Evolutionary conservation across 2,113 vertebrate genomes (phyloP).

Genomic region (Nerophis ophidion): DNA sequence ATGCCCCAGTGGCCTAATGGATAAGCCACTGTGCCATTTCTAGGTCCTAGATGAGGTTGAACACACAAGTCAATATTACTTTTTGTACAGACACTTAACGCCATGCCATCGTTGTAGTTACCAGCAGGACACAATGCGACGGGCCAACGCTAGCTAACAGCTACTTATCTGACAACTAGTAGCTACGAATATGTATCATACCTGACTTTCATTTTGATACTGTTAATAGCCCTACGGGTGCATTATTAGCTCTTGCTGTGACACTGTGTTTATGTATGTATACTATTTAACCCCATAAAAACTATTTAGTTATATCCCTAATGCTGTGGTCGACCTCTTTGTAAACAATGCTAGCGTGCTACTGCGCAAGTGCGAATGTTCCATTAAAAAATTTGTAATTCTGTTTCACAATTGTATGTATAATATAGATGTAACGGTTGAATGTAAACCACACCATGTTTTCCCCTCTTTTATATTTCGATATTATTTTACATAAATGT

Average conservation of each 20-base stretch:
- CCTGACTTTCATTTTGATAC: slow-evolving; percentile 27
- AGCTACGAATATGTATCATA: slow-evolving; percentile 24
- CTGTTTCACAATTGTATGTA: not conserved
- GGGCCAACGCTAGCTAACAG: slow-evolving; percentile 34
- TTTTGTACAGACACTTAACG: not conserved
- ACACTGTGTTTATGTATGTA: slow-evolving; percentile 7
- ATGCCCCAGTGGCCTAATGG: slow-evolving; percentile 79
- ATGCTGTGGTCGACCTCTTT: not conserved
- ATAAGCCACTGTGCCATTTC: slow-evolving; percentile 73
- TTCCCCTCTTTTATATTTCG: rapidly evolving
- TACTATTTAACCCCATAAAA: slow-evolving; percentile 59
- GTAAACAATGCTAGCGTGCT: slow-evolving; percentile 13
- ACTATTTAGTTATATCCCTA: slow-evolving; percentile 18
- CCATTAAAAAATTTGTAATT: slow-evolving; percentile 3
- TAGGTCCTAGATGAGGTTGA: slow-evolving; percentile 35
- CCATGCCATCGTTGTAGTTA: slow-evolving; percentile 12
- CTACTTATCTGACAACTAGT: not conserved
- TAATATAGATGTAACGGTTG: no score
- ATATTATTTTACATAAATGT: not conserved
- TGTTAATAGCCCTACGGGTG: slow-evolving; percentile 1
- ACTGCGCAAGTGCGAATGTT: slow-evolving; percentile 45
- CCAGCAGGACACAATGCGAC: slow-evolving; percentile 6
- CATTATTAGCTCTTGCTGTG: slow-evolving; percentile 16
- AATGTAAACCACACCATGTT: rapidly evolving
- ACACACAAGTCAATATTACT: not conserved